phyloP scores from a whole-genome alignment of 1,140 invertebrate species.

The Drosophila rufa region DNA sequence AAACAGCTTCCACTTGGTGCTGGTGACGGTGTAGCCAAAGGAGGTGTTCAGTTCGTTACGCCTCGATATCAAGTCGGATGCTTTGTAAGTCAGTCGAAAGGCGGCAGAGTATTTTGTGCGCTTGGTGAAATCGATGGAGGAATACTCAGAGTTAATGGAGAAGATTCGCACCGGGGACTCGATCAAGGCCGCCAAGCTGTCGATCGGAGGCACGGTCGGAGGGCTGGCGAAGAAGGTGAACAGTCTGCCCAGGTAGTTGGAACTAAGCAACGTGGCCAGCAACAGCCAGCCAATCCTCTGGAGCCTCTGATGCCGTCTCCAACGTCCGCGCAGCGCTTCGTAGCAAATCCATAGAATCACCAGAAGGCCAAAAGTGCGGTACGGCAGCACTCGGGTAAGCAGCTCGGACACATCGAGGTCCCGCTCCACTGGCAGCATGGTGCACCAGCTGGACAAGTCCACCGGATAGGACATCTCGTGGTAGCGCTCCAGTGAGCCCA shows the following conservation, averaged over 20 bases:
- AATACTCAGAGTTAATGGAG: slow-evolving; percentile 38
- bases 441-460: slow-evolving; percentile 55
- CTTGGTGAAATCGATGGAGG: slow-evolving; percentile 48
- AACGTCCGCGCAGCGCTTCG: slow-evolving; percentile 13
- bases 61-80: slow-evolving; percentile 13
- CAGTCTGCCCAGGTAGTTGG: slow-evolving; percentile 49
- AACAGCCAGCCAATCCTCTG: slow-evolving; percentile 44
- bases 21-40: slow-evolving; percentile 55
- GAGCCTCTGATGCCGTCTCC: slow-evolving; percentile 20
- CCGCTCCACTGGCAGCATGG: slow-evolving; percentile 57
- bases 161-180: slow-evolving; percentile 46
- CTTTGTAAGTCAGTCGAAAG: slow-evolving; percentile 33
- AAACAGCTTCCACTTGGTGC: slow-evolving; percentile 57
- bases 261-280: slow-evolving; percentile 28
- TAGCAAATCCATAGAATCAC: slow-evolving; percentile 24
- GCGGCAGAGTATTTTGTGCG: slow-evolving; percentile 44
- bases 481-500: slow-evolving; percentile 5
- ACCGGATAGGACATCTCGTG: slow-evolving; percentile 55
- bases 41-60: slow-evolving; percentile 57
- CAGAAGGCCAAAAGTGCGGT: slow-evolving; percentile 14
- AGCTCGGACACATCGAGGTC: slow-evolving; percentile 19
- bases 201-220: slow-evolving; percentile 20
- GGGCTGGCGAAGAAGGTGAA: slow-evolving; percentile 34
- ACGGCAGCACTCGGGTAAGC: slow-evolving; percentile 15
- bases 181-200: slow-evolving; percentile 34